A percentile compares a stretch with the other conserved stretches of the same genome.
These are phyloP conservation scores for Bufo gargarizans DNA, from an alignment of 2,113 vertebrate genomes.

Conservation along the genomic window DNA sequence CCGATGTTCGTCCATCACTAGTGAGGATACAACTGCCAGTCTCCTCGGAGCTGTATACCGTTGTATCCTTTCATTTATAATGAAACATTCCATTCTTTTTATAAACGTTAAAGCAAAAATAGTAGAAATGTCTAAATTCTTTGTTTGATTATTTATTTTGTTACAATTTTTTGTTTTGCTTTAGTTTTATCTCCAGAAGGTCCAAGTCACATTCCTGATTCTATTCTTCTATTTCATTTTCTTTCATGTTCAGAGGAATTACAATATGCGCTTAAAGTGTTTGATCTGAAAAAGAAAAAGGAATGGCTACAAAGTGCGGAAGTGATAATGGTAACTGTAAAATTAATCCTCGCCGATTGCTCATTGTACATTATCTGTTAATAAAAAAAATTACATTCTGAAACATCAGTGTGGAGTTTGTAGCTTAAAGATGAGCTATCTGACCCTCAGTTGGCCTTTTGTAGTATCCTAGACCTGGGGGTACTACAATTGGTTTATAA, in stretches of 20 bases:
- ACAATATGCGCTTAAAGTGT: not conserved
- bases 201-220: not conserved
- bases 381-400: not conserved
- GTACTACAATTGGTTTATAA: too few relatives aligned
- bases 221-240: not conserved
- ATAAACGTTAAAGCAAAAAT: not conserved
- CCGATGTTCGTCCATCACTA: too few relatives aligned
- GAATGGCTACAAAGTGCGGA: not conserved
- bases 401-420: not conserved
- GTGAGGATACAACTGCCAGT: too few relatives aligned
- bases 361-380: not conserved
- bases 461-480: not conserved
- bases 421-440: not conserved
- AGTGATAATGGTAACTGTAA: constrained; percentile 6
- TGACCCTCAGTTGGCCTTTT: not conserved
- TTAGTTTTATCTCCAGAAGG: constrained; percentile 3
- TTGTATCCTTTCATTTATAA: too few relatives aligned
- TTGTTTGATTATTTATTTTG: not conserved
- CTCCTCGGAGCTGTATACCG: too few relatives aligned
- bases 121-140: not conserved
- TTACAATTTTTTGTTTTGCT: not conserved
- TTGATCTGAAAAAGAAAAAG: constrained; percentile 16
- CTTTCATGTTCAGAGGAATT: constrained; percentile 29
- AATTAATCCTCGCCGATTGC: not conserved
- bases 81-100: not conserved